Base-by-base conservation (phyloP, 2,888 invertebrate species). In the Eulithis testata region DNA sequence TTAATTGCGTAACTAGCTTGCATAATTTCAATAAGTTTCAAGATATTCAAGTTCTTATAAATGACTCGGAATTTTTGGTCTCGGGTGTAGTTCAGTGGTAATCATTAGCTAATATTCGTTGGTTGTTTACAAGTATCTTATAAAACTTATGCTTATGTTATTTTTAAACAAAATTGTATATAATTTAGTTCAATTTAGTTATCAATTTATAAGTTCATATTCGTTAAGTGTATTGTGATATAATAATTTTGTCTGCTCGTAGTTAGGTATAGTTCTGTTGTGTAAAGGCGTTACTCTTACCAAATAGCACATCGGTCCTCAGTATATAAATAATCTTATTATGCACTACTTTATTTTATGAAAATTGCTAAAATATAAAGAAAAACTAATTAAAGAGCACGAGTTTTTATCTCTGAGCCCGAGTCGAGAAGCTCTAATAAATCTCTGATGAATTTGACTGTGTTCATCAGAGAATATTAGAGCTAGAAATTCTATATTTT, bases 191-290 rank as follows among this genome's bases (percentile, higher is more conserved):
- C 84, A 88, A 89, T 88, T 87, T 53, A 31, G 51, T 60, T 85
- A 81, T 82, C 69, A 77, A 74, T 85, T 83, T 43, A 27, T 56
- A 51, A 44, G 27, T 62, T 50, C 14, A 50, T 50, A 58, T 11
- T 40, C 31, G 14, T 68, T 86, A 88, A 89, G 84, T 85, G 80
- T 87, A 87, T 87, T 90, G 90, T 90, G 91, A 89, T 89, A 88
- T 83, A 73, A 82, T 83, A 72, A 81, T 85, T 36, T 84, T 79
- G 76, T 82, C 74, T 70, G 73, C 76, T 78, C 70, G 72, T 77
- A 52, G 12, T 7, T 47, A 43, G 21, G 3, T 51, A 9, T 40
- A 40, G 40, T 4, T 40, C 0, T 40, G 37, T 50, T 43, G 7
- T 44, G 21, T 57, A 52, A 37, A 11, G 44, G 21, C 37, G 36